Evolutionary conservation across 2,113 vertebrate genomes (phyloP).

Genomic region (Syrmaticus mikado): DNA sequence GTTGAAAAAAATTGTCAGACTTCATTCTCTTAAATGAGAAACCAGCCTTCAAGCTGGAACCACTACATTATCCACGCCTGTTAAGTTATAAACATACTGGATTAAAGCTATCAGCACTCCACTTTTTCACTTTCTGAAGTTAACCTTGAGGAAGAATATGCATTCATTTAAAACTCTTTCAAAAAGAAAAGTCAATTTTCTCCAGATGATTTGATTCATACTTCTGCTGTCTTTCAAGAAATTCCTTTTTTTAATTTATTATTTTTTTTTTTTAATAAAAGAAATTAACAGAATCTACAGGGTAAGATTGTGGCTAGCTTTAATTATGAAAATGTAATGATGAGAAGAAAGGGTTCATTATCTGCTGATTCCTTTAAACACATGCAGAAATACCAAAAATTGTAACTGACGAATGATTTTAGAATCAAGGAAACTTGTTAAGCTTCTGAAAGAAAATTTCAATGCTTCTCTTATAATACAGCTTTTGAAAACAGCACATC

Average conservation of each 20-base stretch:
- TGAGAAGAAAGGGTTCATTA: background rate
- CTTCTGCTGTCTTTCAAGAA: background rate
- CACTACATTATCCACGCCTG: background rate
- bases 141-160: background rate
- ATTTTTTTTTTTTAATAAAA: background rate
- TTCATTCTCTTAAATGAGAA: background rate
- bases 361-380: background rate
- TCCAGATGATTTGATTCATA: background rate
- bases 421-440: background rate
- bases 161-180: background rate
- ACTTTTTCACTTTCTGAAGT: background rate
- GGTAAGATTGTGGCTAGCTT: background rate
- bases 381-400: background rate
- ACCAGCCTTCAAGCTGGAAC: background rate
- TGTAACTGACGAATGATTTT: background rate
- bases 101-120: fast-evolving
- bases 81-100: background rate
- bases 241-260: background rate
- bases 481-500: background rate
- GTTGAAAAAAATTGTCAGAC: background rate
- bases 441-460: background rate
- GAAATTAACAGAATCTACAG: background rate
- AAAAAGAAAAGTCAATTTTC: background rate
- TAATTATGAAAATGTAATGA: background rate
- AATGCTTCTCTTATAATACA: background rate